A percentile compares a stretch with the other conserved stretches of the same genome.
Conservation (phyloP, 2,888 invertebrate species). For the Protophormia terraenovae region DNA sequence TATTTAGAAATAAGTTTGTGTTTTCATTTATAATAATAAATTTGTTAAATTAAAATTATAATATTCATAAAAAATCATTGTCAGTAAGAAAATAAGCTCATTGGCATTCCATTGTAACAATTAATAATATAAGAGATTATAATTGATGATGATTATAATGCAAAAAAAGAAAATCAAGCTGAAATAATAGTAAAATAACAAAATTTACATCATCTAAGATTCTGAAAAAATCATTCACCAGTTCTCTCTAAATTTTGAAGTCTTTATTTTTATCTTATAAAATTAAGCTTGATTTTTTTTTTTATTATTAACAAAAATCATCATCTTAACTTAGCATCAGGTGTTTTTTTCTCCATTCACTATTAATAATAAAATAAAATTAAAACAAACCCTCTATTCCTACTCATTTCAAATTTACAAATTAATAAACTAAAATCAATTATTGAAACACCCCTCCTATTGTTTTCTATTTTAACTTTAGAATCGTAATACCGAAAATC, state of each 20-base stretch:
- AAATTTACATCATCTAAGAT: too few species aligned
- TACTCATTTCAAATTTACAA: neutral
- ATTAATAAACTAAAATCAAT: too few species aligned
- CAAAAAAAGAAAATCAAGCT: neutral
- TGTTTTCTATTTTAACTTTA: conserved; percentile 62
- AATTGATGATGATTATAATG: neutral
- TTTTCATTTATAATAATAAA: conserved; percentile 25
- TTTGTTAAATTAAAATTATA: neutral
- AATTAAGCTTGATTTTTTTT: too few species aligned
- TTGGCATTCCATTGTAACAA: conserved; percentile 67
- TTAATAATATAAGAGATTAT: neutral
- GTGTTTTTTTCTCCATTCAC: conserved; percentile 60
- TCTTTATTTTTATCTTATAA: too few species aligned
- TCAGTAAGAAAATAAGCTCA: conserved; percentile 45
- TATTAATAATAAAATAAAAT: conserved; percentile 37
- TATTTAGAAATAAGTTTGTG: conserved; percentile 54
- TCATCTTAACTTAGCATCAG: conserved; percentile 25
- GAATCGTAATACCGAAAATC: conserved; percentile 81
- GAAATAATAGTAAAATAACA: too few species aligned
- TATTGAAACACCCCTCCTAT: conserved; percentile 15
- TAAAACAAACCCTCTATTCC: conserved; percentile 15
- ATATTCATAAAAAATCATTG: neutral
- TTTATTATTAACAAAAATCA: too few species aligned
- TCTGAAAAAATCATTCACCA: too few species aligned
- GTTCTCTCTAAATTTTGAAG: too few species aligned